Evolutionary conservation across 2,113 vertebrate genomes (phyloP).

Genomic region (Onychostruthus taczanowskii): DNA sequence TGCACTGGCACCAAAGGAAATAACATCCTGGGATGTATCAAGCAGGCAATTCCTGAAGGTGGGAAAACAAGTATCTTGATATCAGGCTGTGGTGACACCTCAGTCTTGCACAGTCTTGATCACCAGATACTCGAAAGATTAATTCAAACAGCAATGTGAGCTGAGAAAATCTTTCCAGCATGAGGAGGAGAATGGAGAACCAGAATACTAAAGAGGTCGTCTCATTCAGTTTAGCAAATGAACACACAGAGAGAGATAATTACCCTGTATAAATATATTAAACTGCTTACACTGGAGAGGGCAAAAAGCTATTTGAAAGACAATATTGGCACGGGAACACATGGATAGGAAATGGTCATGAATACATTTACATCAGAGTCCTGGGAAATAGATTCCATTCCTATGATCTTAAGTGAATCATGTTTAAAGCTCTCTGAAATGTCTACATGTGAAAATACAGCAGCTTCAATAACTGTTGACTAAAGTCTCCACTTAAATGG

Average conservation of each 20-base stretch:
- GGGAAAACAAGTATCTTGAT: neutral
- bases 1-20: neutral
- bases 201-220: neutral
- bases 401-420: neutral
- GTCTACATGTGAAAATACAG: neutral
- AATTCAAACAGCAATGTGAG: neutral
- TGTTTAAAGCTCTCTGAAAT: neutral
- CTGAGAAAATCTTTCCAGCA: neutral
- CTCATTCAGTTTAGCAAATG: neutral
- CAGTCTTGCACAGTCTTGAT: neutral
- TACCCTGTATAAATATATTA: neutral
- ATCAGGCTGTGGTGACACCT: neutral
- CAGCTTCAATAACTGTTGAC: neutral
- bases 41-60: neutral
- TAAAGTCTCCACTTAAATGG: neutral
- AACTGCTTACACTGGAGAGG: neutral
- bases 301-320: slow-evolving; percentile 16
- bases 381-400: neutral
- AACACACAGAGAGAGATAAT: neutral
- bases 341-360: neutral
- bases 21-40: neutral
- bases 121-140: neutral
- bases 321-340: neutral
- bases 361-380: neutral
- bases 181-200: neutral